Conservation (phyloP, 2,797 vertebrate genomes). For the Myotis myotis region DNA sequence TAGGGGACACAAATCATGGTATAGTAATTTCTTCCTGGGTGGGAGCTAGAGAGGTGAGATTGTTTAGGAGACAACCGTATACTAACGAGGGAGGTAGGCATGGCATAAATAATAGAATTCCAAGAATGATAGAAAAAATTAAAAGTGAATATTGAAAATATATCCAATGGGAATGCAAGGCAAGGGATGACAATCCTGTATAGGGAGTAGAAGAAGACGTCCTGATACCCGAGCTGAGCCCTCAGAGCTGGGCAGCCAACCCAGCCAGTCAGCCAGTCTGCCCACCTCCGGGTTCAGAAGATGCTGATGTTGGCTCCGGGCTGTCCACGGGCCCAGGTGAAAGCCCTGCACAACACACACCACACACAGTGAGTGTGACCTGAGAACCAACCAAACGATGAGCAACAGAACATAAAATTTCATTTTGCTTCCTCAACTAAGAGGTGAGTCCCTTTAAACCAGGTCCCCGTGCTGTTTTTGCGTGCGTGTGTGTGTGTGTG, state of each 20-base stretch:
- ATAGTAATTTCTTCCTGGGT: neutral
- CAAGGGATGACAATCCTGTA: neutral
- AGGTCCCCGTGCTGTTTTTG: neutral
- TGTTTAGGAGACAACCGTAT: neutral
- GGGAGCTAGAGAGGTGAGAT: neutral
- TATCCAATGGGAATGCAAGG: neutral
- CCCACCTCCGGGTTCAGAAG: neutral
- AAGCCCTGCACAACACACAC: neutral
- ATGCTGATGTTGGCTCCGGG: neutral
- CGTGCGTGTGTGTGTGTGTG: neutral
- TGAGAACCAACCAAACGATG: neutral
- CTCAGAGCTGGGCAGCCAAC: neutral
- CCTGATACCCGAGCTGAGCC: neutral
- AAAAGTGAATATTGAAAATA: constrained; percentile 5
- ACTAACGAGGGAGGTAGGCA: neutral
- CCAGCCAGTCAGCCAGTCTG: too few relatives aligned
- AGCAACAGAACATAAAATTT: neutral
- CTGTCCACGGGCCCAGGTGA: fast-evolving
- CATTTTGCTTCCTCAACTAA: neutral
- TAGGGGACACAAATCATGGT: neutral
- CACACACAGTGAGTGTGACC: neutral
- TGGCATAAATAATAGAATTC: neutral
- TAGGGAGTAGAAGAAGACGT: neutral
- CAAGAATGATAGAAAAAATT: neutral
- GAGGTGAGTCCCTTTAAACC: neutral